Conservation (phyloP, 2,797 vertebrate species). For the Gouania willdenowi region DNA sequence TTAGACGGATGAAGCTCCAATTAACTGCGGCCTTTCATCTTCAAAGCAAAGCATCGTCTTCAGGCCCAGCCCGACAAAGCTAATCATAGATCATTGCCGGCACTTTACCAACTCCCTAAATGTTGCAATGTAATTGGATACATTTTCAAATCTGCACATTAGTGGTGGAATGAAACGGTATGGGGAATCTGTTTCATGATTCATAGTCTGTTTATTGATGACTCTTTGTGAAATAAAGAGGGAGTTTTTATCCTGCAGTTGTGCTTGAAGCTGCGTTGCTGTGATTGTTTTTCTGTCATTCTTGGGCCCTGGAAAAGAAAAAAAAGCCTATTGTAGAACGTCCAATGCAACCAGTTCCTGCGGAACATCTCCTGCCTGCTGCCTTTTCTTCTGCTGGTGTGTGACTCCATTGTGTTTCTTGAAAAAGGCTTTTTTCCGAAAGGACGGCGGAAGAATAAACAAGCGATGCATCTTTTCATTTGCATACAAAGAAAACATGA, state of each 20-base stretch:
- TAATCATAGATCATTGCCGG: conserved; percentile 28
- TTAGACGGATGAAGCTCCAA: conserved; percentile 8
- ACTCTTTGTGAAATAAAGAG: not conserved
- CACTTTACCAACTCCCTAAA: conserved; percentile 23
- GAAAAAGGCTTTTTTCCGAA: conserved; percentile 12
- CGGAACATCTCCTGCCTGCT: conserved; percentile 29
- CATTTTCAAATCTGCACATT: conserved; percentile 6
- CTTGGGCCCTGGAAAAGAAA: conserved; percentile 25
- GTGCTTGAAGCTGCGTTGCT: conserved; percentile 7
- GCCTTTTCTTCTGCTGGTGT: conserved; percentile 16
- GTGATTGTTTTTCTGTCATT: conserved; percentile 16
- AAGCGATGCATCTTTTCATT: conserved; percentile 13
- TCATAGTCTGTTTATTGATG: not conserved
- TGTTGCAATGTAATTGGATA: conserved; percentile 11
- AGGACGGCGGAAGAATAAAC: conserved; percentile 7
- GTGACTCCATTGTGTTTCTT: conserved; percentile 26
- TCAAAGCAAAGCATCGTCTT: conserved; percentile 7
- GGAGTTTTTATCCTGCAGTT: not conserved
- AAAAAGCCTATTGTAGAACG: conserved; percentile 29
- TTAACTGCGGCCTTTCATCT: conserved; percentile 24
- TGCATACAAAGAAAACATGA: not conserved
- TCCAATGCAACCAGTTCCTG: conserved; percentile 18
- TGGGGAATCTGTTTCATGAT: not conserved
- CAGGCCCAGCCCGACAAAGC: conserved; percentile 12
- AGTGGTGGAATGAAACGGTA: not conserved